These are phyloP conservation scores for Ischnura elegans DNA, from an alignment of 2,888 invertebrate species.

Conservation along the genomic window DNA sequence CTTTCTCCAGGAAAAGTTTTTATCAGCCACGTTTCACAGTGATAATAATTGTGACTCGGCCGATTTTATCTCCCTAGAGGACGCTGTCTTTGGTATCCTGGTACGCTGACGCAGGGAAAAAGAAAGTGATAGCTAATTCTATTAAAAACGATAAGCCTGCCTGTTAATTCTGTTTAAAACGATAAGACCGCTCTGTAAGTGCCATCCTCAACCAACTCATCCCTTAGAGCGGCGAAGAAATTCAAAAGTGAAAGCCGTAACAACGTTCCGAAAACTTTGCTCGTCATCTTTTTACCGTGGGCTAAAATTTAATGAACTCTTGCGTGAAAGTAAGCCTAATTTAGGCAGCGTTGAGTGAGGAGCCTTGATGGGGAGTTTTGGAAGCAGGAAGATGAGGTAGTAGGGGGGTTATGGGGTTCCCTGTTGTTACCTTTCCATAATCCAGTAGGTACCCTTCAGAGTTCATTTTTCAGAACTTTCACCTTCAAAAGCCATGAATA, in stretches of 20 bases:
- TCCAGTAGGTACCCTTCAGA: no score
- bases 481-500: no score
- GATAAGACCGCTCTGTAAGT: neutral
- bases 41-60: neutral
- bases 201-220: neutral
- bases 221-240: constrained; percentile 20
- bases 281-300: constrained; percentile 43
- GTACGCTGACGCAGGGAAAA: neutral
- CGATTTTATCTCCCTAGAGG: neutral
- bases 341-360: constrained; percentile 14
- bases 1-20: neutral
- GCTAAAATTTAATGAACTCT: constrained; percentile 42
- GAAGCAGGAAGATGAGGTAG: neutral
- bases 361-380: neutral
- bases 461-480: no score
- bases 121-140: constrained; percentile 27
- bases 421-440: neutral
- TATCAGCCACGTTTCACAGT: neutral
- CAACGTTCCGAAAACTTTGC: constrained; percentile 49
- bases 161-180: neutral
- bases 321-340: constrained; percentile 33
- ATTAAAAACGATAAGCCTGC: neutral
- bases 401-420: neutral
- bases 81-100: neutral
- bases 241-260: constrained; percentile 28